Conservation (phyloP, 2,888 invertebrate species). For the Drosophila meridiana region DNA sequence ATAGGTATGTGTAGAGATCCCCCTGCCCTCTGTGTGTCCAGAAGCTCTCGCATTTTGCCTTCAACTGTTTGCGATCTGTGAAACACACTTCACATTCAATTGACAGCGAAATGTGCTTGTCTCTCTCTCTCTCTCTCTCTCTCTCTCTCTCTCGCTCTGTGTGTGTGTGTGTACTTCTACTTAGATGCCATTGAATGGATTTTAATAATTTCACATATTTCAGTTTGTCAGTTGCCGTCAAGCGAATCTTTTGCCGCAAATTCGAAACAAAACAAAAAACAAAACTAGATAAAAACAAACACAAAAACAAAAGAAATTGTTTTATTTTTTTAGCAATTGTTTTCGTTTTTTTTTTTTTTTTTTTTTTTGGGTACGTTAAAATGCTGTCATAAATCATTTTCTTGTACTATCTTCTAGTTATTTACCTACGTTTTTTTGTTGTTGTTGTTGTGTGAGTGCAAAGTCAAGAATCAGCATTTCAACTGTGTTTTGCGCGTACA, state of each 20-base stretch:
- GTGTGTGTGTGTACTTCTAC: constrained; percentile 43
- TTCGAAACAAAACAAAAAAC: background rate
- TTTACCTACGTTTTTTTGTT: background rate
- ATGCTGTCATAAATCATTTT: constrained; percentile 17
- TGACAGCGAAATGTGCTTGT: constrained; percentile 43
- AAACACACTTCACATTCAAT: constrained; percentile 58
- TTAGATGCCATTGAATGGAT: constrained; percentile 66
- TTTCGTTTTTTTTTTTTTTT: background rate
- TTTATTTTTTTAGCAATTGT: background rate
- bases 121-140: background rate
- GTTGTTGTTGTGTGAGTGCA: background rate
- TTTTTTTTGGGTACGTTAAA: constrained; percentile 25
- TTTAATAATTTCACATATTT: constrained; percentile 67
- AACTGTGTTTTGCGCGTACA: background rate
- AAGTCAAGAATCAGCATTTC: constrained; percentile 12
- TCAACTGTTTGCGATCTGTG: constrained; percentile 24
- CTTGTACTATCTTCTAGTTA: constrained; percentile 6
- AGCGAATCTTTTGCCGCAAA: constrained; percentile 49
- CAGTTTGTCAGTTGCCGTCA: constrained; percentile 55
- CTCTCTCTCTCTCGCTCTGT: background rate
- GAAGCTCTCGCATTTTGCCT: constrained; percentile 4
- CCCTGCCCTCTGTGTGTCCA: background rate
- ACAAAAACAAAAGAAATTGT: background rate
- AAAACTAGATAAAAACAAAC: constrained; percentile 12
- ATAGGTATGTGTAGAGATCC: background rate